Evolutionary conservation across 2,113 vertebrate genomes (phyloP).

Genomic region (Epinephelus moara): DNA sequence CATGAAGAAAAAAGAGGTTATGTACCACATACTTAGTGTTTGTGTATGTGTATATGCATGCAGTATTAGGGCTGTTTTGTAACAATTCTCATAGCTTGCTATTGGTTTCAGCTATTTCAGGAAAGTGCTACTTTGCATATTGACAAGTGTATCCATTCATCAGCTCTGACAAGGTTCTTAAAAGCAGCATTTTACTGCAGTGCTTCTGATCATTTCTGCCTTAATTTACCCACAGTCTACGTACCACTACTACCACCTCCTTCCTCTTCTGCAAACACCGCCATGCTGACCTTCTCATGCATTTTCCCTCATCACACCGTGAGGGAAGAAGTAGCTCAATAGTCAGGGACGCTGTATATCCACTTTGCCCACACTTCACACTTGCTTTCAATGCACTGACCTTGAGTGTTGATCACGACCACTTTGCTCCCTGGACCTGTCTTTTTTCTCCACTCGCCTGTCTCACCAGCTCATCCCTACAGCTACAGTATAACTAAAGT

Average conservation of each 20-base stretch:
- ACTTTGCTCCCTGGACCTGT: too few species aligned
- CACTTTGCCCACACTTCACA: too few species aligned
- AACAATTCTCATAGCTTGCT: not conserved
- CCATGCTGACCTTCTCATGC: not conserved
- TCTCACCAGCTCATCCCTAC: too few species aligned
- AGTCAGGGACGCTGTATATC: not conserved
- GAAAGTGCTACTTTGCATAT: not conserved
- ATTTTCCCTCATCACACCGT: not conserved
- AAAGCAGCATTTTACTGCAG: not conserved
- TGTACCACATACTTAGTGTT: not conserved
- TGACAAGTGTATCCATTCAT: slow-evolving; percentile 2
- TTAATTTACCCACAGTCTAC: not conserved
- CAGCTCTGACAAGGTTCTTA: not conserved
- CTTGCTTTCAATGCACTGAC: too few species aligned
- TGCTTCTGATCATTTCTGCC: not conserved
- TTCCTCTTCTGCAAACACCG: not conserved
- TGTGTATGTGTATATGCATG: not conserved
- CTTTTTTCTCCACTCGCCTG: too few species aligned
- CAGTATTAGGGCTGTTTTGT: not conserved
- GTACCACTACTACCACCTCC: not conserved
- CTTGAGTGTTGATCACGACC: too few species aligned
- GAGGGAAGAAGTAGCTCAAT: not conserved
- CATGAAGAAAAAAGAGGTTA: not conserved
- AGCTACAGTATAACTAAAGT: too few species aligned
- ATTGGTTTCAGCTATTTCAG: not conserved